phyloP scores from a whole-genome alignment of 2,113 vertebrate genomes.

The Anser cygnoides region DNA sequence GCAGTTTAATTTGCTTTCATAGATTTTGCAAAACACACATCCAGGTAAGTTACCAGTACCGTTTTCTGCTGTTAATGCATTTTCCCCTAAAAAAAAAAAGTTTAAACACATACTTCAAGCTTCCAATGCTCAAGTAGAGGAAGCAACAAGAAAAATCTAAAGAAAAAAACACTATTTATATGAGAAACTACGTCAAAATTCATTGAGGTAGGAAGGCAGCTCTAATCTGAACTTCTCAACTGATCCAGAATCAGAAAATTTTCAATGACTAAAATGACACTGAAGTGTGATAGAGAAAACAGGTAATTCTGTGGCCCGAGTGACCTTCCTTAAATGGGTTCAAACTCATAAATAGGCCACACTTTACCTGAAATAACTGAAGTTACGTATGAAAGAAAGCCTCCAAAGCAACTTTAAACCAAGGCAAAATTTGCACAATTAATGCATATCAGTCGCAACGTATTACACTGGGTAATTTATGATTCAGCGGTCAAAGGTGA shows the following conservation, averaged over 20 bases:
- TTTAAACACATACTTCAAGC: not conserved
- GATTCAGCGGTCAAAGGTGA: not conserved
- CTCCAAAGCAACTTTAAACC: not conserved
- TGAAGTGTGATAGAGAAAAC: not conserved
- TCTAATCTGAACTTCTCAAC: not conserved
- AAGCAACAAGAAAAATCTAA: not conserved
- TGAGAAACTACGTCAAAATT: not conserved
- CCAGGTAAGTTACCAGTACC: not conserved
- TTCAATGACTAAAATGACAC: not conserved
- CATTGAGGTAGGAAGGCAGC: not conserved
- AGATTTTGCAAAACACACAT: not conserved
- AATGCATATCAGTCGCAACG: too few species aligned
- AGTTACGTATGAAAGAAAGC: not conserved
- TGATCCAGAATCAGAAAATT: not conserved
- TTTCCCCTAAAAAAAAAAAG: not conserved
- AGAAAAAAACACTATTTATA: not conserved
- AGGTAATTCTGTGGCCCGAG: not conserved
- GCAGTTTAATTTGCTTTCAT: not conserved
- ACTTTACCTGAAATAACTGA: not conserved
- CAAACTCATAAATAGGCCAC: not conserved
- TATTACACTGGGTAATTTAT: not conserved
- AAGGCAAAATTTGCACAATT: not conserved
- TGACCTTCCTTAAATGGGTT: not conserved
- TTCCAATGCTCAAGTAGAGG: not conserved
- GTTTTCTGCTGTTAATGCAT: not conserved